These are phyloP conservation scores for Bombus difficillimus DNA, from an alignment of 1,140 invertebrate species.

Conservation along the genomic window DNA sequence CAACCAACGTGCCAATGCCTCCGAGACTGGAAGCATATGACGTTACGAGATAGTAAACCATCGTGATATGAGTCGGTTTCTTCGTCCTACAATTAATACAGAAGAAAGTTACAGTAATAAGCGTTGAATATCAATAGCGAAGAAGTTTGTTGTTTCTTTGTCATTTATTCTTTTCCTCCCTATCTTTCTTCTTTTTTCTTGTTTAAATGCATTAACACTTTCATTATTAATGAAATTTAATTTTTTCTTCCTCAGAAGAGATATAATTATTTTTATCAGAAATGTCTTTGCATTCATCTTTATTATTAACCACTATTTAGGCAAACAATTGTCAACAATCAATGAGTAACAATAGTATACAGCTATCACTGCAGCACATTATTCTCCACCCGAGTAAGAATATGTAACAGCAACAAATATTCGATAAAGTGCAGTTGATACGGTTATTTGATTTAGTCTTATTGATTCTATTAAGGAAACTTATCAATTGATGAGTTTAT, in stretches of 20 bases:
- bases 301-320: neutral
- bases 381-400: neutral
- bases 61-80: slow-evolving; percentile 78
- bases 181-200: neutral
- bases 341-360: neutral
- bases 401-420: neutral
- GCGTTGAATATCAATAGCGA: neutral
- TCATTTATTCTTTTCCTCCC: neutral
- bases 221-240: no score
- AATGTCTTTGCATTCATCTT: neutral
- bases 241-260: neutral
- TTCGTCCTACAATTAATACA: slow-evolving; percentile 65
- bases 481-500: neutral
- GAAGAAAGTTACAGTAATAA: neutral
- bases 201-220: neutral
- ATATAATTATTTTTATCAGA: neutral
- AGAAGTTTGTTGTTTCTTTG: neutral
- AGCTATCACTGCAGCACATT: no score
- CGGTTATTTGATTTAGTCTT: neutral
- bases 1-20: slow-evolving; percentile 89
- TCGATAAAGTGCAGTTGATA: neutral
- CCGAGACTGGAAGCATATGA: slow-evolving; percentile 87
- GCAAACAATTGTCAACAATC: no score
- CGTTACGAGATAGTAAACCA: slow-evolving; percentile 84
- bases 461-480: no score